Percentiles rank a stretch among this genome's conserved stretches.
Evolutionary conservation across 2,797 vertebrate genomes (phyloP).

Genomic region (Sardinella longiceps): DNA sequence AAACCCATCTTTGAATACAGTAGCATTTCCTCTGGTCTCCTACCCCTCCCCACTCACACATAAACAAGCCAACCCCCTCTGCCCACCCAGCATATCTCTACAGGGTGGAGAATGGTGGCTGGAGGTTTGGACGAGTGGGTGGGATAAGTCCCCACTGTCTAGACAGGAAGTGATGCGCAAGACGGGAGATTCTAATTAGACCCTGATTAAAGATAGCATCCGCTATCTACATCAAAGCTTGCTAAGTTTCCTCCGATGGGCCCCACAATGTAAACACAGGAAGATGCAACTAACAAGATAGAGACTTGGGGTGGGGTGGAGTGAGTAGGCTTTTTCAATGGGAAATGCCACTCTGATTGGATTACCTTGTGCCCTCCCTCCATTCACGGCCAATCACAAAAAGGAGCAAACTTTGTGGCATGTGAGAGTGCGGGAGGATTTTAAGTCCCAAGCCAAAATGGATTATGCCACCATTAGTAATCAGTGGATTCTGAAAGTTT

Average conservation of each 20-base stretch:
- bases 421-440: neutral
- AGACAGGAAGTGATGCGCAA: slow-evolving; percentile 74
- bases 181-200: slow-evolving; percentile 73
- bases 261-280: slow-evolving; percentile 78
- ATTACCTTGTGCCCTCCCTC: slow-evolving; percentile 33
- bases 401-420: neutral
- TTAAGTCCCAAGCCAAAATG: neutral
- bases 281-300: slow-evolving; percentile 73
- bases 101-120: neutral
- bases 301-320: slow-evolving; percentile 60
- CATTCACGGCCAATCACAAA: slow-evolving; percentile 33
- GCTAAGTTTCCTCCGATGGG: slow-evolving; percentile 61
- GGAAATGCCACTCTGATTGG: slow-evolving; percentile 34
- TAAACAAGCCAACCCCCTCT: neutral
- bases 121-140: slow-evolving; percentile 27
- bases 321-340: slow-evolving; percentile 40
- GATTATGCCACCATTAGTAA: slow-evolving; percentile 22
- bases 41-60: neutral
- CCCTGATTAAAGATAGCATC: slow-evolving; percentile 74
- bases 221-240: slow-evolving; percentile 71
- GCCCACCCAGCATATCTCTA: neutral
- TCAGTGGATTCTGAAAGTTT: neutral
- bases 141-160: slow-evolving; percentile 63
- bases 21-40: neutral
- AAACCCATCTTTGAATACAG: neutral